Evolutionary conservation across 2,797 vertebrate species (phyloP).

Genomic region (Chanos chanos): DNA sequence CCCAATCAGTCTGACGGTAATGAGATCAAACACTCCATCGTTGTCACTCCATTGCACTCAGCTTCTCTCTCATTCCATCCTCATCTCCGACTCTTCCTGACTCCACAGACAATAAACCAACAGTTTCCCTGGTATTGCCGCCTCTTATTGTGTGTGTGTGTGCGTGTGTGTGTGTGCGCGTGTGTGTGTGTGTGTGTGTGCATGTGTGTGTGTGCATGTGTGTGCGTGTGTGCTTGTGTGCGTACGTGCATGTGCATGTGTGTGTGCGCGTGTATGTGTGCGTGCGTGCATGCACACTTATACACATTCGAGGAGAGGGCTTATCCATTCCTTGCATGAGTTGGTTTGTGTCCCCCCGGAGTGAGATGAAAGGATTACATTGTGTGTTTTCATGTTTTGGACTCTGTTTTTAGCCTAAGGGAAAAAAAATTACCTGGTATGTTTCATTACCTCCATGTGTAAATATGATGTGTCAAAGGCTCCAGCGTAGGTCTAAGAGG

Average conservation of each 20-base stretch:
- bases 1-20: constrained; percentile 44
- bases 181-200: background rate
- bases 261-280: background rate
- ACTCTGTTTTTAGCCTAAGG: constrained; percentile 47
- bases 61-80: constrained; percentile 17
- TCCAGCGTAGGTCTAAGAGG: constrained; percentile 55
- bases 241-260: background rate
- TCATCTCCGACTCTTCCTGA: background rate
- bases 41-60: constrained; percentile 19
- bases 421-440: constrained; percentile 47
- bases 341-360: constrained; percentile 39
- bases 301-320: background rate
- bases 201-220: background rate
- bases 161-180: background rate
- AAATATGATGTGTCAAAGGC: constrained; percentile 37
- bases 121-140: background rate
- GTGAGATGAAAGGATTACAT: constrained; percentile 59
- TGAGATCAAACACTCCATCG: constrained; percentile 47
- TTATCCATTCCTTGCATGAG: constrained; percentile 43
- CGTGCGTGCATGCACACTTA: background rate
- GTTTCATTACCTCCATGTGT: constrained; percentile 40
- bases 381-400: constrained; percentile 53
- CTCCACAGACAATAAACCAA: background rate
- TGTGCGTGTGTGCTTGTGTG: background rate
- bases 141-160: background rate